These are phyloP conservation scores for Bimastos eiseni DNA, from an alignment of 2,888 invertebrate species.

Conservation along the genomic window DNA sequence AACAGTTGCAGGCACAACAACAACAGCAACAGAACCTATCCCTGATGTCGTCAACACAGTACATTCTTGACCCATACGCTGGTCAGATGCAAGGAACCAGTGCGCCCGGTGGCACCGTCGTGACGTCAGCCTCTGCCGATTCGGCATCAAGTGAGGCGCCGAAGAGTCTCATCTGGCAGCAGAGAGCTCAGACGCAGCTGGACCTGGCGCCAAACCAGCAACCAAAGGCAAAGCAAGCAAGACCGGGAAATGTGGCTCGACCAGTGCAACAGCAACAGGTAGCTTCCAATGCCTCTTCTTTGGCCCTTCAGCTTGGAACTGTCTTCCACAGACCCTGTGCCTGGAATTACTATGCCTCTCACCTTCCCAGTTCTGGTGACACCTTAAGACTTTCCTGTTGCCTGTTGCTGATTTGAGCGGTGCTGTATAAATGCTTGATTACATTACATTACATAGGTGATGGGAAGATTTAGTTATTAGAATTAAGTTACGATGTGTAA, in stretches of 20 bases:
- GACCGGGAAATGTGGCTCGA: not conserved
- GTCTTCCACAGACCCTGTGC: too few species aligned
- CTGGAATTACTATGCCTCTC: too few species aligned
- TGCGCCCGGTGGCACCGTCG: not conserved
- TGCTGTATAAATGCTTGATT: too few species aligned
- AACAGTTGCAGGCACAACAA: constrained; percentile 46
- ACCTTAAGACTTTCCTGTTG: too few species aligned
- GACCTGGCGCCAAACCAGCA: constrained; percentile 16
- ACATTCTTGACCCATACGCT: constrained; percentile 20
- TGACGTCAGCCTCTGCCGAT: not conserved
- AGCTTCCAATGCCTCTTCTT: not conserved
- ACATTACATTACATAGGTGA: too few species aligned
- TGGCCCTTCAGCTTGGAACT: too few species aligned
- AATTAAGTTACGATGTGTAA: not conserved
- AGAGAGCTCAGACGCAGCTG: not conserved
- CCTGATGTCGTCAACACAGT: constrained; percentile 2
- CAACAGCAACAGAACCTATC: constrained; percentile 41
- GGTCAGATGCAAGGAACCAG: not conserved
- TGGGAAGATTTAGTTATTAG: too few species aligned
- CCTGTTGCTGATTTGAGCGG: too few species aligned
- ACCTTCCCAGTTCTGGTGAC: too few species aligned
- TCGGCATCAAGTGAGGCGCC: not conserved
- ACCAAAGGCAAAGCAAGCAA: not conserved
- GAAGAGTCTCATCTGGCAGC: constrained; percentile 17
- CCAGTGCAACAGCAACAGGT: constrained; percentile 20